Evolutionary conservation across 1,140 invertebrate genomes (phyloP).

Genomic region (Heliconius hermathena): DNA sequence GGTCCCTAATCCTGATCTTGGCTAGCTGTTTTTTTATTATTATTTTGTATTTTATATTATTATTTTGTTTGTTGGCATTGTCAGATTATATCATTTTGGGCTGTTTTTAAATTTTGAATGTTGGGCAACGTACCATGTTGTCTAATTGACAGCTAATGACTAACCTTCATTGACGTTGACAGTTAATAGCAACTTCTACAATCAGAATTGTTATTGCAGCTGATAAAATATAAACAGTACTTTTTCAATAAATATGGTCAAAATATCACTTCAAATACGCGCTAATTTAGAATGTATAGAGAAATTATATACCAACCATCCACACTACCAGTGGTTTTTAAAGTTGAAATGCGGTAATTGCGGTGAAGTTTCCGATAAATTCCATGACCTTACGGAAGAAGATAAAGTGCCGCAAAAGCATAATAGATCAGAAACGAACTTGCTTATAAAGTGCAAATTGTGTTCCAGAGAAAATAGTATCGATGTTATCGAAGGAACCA

Average conservation of each 20-base stretch:
- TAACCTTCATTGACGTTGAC: neutral
- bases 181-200: neutral
- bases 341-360: conserved; percentile 91
- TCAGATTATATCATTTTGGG: no score
- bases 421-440: conserved; percentile 88
- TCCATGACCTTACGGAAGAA: conserved; percentile 88
- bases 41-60: neutral
- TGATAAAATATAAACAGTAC: neutral
- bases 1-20: no score
- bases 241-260: conserved; percentile 83
- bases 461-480: conserved; percentile 93
- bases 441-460: conserved; percentile 94
- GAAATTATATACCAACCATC: conserved; percentile 84
- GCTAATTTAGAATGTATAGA: conserved; percentile 86
- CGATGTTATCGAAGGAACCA: conserved; percentile 86
- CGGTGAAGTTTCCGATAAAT: conserved; percentile 90
- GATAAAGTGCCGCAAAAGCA: conserved; percentile 87
- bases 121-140: neutral
- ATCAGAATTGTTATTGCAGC: neutral
- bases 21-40: neutral
- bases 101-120: neutral
- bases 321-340: conserved; percentile 86
- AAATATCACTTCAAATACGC: conserved; percentile 86
- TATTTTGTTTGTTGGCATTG: neutral
- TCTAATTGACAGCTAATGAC: neutral